A percentile compares a stretch with the other conserved stretches of the same genome.
phyloP scores from a whole-genome alignment of 1,140 invertebrate genomes.

The Battus philenor region DNA sequence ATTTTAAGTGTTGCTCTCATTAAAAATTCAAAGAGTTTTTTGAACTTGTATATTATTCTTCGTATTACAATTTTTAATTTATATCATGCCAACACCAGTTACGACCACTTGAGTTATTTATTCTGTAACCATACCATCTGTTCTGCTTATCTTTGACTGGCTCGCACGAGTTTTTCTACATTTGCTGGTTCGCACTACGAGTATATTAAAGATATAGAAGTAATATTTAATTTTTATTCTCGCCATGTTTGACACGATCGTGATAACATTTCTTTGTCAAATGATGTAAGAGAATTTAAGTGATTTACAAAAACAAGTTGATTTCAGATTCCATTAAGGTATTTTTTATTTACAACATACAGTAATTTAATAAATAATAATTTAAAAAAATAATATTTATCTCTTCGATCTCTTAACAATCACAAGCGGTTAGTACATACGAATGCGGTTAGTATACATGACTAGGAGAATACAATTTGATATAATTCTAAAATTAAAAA shows the following conservation, averaged over 20 bases:
- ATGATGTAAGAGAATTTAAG: too few species aligned
- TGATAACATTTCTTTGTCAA: too few species aligned
- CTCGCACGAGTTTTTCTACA: conserved; percentile 14
- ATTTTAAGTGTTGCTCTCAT: conserved; percentile 20
- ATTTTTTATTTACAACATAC: too few species aligned
- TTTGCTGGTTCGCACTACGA: conserved; percentile 9
- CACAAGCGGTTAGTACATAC: too few species aligned
- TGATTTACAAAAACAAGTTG: too few species aligned
- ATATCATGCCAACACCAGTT: conserved; percentile 18
- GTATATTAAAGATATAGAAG: conserved; percentile 7
- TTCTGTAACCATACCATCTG: conserved; percentile 16
- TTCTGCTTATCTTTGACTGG: conserved; percentile 15
- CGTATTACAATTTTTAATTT: conserved; percentile 22
- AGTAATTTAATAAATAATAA: too few species aligned
- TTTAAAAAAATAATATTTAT: too few species aligned
- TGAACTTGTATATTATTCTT: conserved; percentile 19
- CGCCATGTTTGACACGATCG: background rate
- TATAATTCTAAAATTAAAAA: too few species aligned
- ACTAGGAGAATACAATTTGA: too few species aligned
- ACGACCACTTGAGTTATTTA: conserved; percentile 18
- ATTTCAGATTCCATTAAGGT: too few species aligned
- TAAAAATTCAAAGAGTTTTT: conserved; percentile 23
- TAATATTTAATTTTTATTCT: background rate
- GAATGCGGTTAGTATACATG: too few species aligned
- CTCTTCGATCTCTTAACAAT: too few species aligned